A percentile compares a stretch with the other conserved stretches of the same genome.
Evolutionary conservation across 2,797 vertebrate species (phyloP).

Genomic region (Intellagama lesueurii): DNA sequence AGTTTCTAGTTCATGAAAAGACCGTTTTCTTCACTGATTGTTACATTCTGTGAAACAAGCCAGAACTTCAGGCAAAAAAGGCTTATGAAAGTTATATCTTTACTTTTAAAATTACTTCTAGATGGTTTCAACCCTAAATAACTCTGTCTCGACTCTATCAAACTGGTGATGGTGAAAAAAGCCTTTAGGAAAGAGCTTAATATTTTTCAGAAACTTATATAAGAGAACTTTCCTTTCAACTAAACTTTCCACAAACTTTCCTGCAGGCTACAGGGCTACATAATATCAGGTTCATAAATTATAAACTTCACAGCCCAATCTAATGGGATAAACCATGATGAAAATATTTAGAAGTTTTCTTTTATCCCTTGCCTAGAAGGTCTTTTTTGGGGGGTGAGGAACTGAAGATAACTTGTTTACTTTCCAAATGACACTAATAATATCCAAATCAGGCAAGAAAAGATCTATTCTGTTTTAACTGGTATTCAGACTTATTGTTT

Average conservation of each 20-base stretch:
- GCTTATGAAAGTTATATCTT: not conserved
- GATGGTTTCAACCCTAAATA: slow-evolving; percentile 4
- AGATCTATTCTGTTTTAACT: slow-evolving; percentile 18
- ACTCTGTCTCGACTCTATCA: slow-evolving; percentile 3
- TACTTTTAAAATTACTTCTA: slow-evolving; percentile 3
- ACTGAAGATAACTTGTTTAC: slow-evolving; percentile 38
- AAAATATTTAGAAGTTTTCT: slow-evolving; percentile 15
- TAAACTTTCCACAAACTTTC: slow-evolving; percentile 1
- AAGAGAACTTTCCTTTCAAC: slow-evolving; percentile 30
- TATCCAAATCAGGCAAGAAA: not conserved
- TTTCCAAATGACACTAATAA: slow-evolving; percentile 14
- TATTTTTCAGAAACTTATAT: not conserved
- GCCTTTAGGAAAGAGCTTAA: not conserved
- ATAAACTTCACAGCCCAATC: slow-evolving; percentile 12
- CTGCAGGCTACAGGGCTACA: not conserved
- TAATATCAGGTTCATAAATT: not conserved
- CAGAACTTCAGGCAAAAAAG: not conserved
- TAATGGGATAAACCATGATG: not conserved
- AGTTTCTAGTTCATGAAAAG: not conserved
- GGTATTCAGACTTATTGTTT: slow-evolving; percentile 41
- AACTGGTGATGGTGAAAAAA: not conserved
- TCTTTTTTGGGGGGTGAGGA: not conserved
- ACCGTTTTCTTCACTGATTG: not conserved
- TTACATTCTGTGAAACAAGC: not conserved
- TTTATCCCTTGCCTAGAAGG: slow-evolving; percentile 19